Evolutionary conservation across 2,888 invertebrate genomes (phyloP).

Genomic region (Campaea margaritaria): DNA sequence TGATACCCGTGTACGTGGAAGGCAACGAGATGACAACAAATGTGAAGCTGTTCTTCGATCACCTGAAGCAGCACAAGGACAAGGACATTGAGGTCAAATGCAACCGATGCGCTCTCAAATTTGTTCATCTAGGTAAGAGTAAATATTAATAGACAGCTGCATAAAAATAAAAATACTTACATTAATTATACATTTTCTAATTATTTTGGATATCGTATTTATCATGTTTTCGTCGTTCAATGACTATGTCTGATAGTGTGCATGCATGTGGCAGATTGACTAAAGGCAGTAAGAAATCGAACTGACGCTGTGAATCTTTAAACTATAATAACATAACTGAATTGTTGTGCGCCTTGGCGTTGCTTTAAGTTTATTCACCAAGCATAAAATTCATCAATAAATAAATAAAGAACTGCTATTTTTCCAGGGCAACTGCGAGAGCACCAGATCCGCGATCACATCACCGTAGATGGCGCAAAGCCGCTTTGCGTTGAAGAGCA

Average conservation of each 20-base stretch:
- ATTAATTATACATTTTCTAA: no score
- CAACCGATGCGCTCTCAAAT: conserved; percentile 89
- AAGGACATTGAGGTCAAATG: conserved; percentile 88
- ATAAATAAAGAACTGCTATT: background rate
- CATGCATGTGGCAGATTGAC: no score
- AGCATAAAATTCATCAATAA: no score
- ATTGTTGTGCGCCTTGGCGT: no score
- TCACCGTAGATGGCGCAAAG: conserved; percentile 66
- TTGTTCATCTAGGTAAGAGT: conserved; percentile 88
- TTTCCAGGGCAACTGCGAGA: conserved; percentile 83
- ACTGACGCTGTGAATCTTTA: no score
- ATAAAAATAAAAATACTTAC: no score
- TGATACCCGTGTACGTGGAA: conserved; percentile 74
- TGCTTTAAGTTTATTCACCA: no score
- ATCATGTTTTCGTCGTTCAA: no score
- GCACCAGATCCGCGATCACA: conserved; percentile 83
- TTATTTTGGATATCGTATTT: no score
- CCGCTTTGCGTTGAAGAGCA: conserved; percentile 79
- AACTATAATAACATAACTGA: no score
- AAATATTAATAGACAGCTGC: background rate
- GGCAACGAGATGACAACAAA: conserved; percentile 86
- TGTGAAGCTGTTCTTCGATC: conserved; percentile 88
- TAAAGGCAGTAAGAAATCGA: no score
- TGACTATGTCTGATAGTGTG: no score
- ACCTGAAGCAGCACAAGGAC: conserved; percentile 89